Percentiles rank a stretch among this genome's conserved stretches.
phyloP scores from a whole-genome alignment of 1,140 invertebrate species.

The Heliothis virescens region DNA sequence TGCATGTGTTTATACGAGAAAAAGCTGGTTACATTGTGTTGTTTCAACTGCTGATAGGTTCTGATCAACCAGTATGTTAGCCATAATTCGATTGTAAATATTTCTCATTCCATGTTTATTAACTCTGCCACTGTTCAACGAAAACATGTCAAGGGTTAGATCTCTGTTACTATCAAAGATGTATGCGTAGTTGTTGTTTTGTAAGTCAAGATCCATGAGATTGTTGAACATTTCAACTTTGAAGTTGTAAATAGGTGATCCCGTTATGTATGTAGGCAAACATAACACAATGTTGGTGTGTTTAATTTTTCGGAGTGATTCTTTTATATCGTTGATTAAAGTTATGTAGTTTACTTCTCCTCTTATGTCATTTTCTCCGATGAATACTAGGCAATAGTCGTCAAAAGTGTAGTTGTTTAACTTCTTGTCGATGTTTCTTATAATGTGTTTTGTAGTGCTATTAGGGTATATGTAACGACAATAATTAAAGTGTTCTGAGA shows the following conservation, averaged over 20 bases:
- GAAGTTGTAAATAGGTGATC: slow-evolving; percentile 1
- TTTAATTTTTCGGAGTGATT: neutral
- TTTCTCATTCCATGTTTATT: slow-evolving; percentile 30
- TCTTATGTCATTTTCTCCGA: slow-evolving; percentile 14
- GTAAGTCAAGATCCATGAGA: neutral
- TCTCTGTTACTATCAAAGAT: slow-evolving; percentile 8
- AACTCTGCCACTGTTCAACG: slow-evolving; percentile 2
- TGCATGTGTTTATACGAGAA: slow-evolving; percentile 23
- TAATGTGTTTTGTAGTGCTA: slow-evolving; percentile 8
- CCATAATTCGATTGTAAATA: slow-evolving; percentile 5
- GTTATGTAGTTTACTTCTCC: neutral
- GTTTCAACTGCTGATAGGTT: neutral
- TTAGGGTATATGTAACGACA: neutral
- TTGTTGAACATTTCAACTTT: slow-evolving; percentile 19
- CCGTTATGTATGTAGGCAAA: slow-evolving; percentile 8
- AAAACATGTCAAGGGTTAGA: slow-evolving; percentile 15
- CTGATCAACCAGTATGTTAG: neutral
- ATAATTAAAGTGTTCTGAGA: neutral
- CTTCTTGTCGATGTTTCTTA: neutral
- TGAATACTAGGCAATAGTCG: neutral
- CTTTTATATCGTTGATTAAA: neutral
- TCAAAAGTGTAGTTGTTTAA: neutral
- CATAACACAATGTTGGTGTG: slow-evolving; percentile 2
- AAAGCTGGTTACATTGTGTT: neutral
- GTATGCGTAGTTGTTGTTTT: slow-evolving; percentile 14